Base-by-base conservation (phyloP, 2,113 vertebrate genomes). In the Spea multiplicata region DNA sequence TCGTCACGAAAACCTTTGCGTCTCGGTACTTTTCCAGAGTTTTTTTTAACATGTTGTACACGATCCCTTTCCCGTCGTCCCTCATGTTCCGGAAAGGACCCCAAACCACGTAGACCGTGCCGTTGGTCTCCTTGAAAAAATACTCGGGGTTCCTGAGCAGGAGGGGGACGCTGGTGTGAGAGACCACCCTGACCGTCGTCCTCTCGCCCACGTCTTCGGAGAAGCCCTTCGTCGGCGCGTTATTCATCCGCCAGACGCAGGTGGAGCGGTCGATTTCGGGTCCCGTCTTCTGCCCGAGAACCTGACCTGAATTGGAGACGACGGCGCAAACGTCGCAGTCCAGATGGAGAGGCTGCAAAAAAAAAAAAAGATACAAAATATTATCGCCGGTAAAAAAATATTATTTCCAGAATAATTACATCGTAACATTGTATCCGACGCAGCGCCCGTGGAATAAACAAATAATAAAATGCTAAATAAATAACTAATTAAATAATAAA, bases 201-300 rank as follows among this genome's bases (percentile, higher is more conserved):
- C 91, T 90, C n/a, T 52, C 89, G 48, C 97, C 97, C 55, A 99
- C 96, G 1, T 99, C 97, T 1, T 82, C 86, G 83, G 97, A 95
- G 0, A 95, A 99, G 53, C 95, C 94, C 17, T 88, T 90, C 0
- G 96, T 96, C 13, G 97, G 97, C 0, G 97, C 96, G 0, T 97
- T 99, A 91, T 99, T 99, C 97, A 99, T 99, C 57, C 97, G 91
- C 96, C 95, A 97, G 79, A 98, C 93, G 88, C 97, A 99, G 16
- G 94, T 93, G 0, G 95, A 93, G 17, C 78, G 93, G 83, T 99
- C 97, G 67, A 99, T 96, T 83, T 95, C 91, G 0, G 84, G n/a
- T 13, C 96, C 97, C 4, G 94, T 89, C 3, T 88, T 93, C 85
- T 94, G 95, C n/a, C 92, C 95, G 68, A 91, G 83, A 94, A 99